A percentile compares a stretch with the other conserved stretches of the same genome.
These are phyloP conservation scores for Pseudopipra pipra DNA, from an alignment of 2,113 vertebrate species.

Conservation along the genomic window DNA sequence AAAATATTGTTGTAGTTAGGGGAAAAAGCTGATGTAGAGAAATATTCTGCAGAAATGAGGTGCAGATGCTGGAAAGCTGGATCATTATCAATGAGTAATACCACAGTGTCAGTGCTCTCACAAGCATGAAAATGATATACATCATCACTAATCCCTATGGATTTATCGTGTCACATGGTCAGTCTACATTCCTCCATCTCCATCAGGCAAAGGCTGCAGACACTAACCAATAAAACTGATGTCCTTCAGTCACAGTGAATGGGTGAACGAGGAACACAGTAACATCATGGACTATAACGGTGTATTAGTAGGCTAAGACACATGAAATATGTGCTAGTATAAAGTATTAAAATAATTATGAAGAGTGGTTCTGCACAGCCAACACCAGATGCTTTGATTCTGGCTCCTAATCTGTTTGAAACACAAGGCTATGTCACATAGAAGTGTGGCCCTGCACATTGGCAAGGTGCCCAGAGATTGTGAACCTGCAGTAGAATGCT, in stretches of 20 bases:
- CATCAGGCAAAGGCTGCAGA: neutral
- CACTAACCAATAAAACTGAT: neutral
- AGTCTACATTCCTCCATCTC: neutral
- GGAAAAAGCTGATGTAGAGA: neutral
- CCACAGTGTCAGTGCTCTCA: constrained; percentile 11
- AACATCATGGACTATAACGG: neutral
- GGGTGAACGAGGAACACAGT: neutral
- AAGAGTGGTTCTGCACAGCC: constrained; percentile 49
- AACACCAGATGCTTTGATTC: constrained; percentile 58
- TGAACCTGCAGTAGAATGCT: neutral
- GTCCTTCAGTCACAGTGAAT: neutral
- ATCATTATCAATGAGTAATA: constrained; percentile 50
- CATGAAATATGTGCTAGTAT: constrained; percentile 16
- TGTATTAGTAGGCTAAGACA: constrained; percentile 1
- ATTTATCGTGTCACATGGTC: constrained; percentile 17
- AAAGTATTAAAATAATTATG: constrained; percentile 61
- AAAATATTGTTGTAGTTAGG: neutral
- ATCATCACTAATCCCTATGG: constrained; percentile 28
- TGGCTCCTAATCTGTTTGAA: constrained; percentile 33
- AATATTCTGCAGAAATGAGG: constrained; percentile 14
- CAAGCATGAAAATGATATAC: constrained; percentile 45
- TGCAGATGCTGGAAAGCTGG: constrained; percentile 37
- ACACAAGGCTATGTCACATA: neutral
- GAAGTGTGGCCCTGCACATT: neutral
- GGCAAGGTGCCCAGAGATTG: neutral